These are phyloP conservation scores for Dendroctonus valens DNA, from an alignment of 1,140 invertebrate species.

Conservation along the genomic window DNA sequence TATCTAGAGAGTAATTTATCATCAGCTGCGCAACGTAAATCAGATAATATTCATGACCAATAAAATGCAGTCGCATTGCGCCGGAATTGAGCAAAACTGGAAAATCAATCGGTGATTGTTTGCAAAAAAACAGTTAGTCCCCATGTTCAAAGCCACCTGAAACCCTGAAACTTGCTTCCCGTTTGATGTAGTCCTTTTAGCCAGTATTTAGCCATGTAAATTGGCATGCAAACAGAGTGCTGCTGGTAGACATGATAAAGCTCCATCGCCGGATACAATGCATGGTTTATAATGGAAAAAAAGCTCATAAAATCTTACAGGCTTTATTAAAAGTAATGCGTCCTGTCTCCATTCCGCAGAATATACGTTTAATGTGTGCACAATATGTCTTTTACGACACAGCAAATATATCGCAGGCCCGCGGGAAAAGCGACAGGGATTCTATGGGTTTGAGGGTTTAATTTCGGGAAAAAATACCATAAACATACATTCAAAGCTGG, in stretches of 20 bases:
- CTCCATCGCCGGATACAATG: not conserved
- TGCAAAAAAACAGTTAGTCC: too few relatives aligned
- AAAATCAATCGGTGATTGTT: too few relatives aligned
- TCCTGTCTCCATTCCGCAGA: conserved; percentile 11
- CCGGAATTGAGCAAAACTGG: too few relatives aligned
- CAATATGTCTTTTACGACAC: conserved; percentile 13
- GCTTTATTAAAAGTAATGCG: conserved; percentile 11
- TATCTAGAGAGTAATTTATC: not conserved
- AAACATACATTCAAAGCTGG: too few relatives aligned
- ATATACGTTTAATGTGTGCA: conserved; percentile 10
- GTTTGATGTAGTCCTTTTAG: too few relatives aligned
- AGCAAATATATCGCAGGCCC: conserved; percentile 11
- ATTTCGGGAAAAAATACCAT: not conserved
- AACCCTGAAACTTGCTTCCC: too few relatives aligned
- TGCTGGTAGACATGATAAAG: too few relatives aligned
- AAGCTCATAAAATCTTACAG: conserved; percentile 3
- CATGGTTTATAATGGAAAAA: conserved; percentile 1
- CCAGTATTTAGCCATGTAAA: too few relatives aligned
- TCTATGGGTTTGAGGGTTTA: conserved; percentile 3
- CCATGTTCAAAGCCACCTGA: too few relatives aligned
- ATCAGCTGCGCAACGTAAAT: not conserved
- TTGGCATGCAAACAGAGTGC: too few relatives aligned
- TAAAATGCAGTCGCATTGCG: too few relatives aligned
- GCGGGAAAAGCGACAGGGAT: conserved; percentile 1
- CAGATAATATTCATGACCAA: not conserved